These are phyloP conservation scores for Corynorhinus townsendii DNA, from an alignment of 2,113 vertebrate species.

Conservation along the genomic window DNA sequence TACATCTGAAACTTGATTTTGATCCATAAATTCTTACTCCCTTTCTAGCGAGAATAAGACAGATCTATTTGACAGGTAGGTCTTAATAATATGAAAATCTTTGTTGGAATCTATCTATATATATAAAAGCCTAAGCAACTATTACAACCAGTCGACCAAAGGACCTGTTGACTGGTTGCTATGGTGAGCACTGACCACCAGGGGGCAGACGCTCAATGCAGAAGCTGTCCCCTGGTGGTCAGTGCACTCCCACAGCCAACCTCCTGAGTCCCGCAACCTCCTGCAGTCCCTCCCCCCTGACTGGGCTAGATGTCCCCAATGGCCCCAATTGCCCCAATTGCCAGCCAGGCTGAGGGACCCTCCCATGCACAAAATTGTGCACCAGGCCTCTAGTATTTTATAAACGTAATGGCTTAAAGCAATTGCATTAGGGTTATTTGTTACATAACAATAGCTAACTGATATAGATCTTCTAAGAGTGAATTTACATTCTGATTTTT, in stretches of 20 bases:
- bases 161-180: too few species aligned
- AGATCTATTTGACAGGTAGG: not conserved
- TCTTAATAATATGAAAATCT: not conserved
- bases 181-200: too few species aligned
- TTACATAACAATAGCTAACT: not conserved
- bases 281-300: rapidly evolving
- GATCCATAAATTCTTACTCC: not conserved
- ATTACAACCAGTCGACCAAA: too few species aligned
- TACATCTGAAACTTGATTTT: not conserved
- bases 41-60: not conserved
- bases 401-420: not conserved
- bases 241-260: too few species aligned
- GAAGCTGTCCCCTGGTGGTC: too few species aligned
- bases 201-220: too few species aligned
- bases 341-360: too few species aligned
- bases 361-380: too few species aligned
- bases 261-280: too few species aligned
- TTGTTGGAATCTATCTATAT: not conserved
- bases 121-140: too few species aligned
- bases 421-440: not conserved
- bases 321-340: too few species aligned
- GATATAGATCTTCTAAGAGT: not conserved
- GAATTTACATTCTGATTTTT: not conserved
- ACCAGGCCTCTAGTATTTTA: not conserved
- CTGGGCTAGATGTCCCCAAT: too few species aligned